Evolutionary conservation across 2,888 invertebrate genomes (phyloP), one percentile per base, ranked within the genome.

Genomic region (Meganola albula): DNA sequence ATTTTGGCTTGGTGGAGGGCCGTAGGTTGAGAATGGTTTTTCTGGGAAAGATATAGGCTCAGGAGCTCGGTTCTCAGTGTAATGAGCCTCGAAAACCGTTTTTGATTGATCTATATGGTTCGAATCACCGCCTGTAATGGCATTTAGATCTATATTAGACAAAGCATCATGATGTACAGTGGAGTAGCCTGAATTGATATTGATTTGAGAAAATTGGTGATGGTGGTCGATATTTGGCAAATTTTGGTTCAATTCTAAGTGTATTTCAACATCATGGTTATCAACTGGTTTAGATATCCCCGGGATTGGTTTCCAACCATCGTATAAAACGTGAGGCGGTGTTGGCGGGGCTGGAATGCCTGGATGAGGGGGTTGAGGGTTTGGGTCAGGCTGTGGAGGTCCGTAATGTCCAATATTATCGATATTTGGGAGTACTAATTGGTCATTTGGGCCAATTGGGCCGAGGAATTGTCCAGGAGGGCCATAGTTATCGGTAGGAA

Each of bases 221-320:
- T 58, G 54, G n/a, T 68, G 63, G 7, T 61, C 45, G 0, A 48
- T 9, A 6, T 33, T 39, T 8, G 58, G 55, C 8, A 50, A 28
- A 4, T 40, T 8, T 22, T 67, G 73, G 13, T 77, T 74, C 0
- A 77, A 30, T 20, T 74, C 61, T 1, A 75, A 25, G n/a, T 70
- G 64, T 8, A 72, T 37, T 32, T 65, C 62, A 6, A 70, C 62
- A 1, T 73, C 73, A 0, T 78, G 68, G 41, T 79, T 70, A 10
- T 58, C 61, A 8, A 66, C 42, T 1, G 92, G 88, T 16, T 69
- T 58, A 0, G 85, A 80, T 0, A 82, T 52, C 1, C 93, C 93
- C 5, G 93, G 91, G 38, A 95, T 94, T 10, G 95, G 95, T 61
- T 91, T 93, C 95, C 95, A 95, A 12, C 95, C 95, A 51, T 95